Percentiles rank a stretch among this genome's conserved stretches.
Evolutionary conservation across 1,140 invertebrate species (phyloP).

Genomic region (Ceratoteleas bidentatus): DNA sequence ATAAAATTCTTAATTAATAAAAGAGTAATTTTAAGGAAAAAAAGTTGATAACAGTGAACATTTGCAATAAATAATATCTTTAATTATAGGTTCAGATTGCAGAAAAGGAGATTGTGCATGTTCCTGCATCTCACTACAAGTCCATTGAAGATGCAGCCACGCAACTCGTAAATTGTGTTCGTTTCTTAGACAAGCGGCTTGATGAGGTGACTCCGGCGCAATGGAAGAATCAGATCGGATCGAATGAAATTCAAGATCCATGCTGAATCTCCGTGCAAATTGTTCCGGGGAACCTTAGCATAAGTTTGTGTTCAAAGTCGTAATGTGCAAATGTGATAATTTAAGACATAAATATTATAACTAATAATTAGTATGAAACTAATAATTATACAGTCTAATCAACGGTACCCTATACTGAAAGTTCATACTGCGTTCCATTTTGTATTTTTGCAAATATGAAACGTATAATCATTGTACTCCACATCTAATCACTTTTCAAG

Average conservation of each 20-base stretch:
- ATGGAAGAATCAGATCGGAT: conserved; percentile 70
- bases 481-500: conserved; percentile 38
- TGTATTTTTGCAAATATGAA: conserved; percentile 63
- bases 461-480: conserved; percentile 47
- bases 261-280: conserved; percentile 29
- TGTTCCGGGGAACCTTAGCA: conserved; percentile 22
- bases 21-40: too few relatives aligned
- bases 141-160: conserved; percentile 70
- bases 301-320: conserved; percentile 57
- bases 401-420: conserved; percentile 37
- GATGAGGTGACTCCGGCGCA: conserved; percentile 72
- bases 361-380: conserved; percentile 21
- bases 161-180: conserved; percentile 71
- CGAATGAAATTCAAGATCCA: conserved; percentile 11
- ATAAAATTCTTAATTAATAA: neutral
- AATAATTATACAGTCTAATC: conserved; percentile 28
- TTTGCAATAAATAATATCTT: too few relatives aligned
- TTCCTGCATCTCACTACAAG: conserved; percentile 63
- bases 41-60: too few relatives aligned
- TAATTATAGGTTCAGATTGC: too few relatives aligned
- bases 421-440: conserved; percentile 58
- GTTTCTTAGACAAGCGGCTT: conserved; percentile 72
- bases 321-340: conserved; percentile 63
- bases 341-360: conserved; percentile 34
- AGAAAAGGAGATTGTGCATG: conserved; percentile 21